A percentile compares a stretch with the other conserved stretches of the same genome.
These are phyloP conservation scores for Drosophila watanabei DNA, from an alignment of 1,140 invertebrate genomes.

Conservation along the genomic window DNA sequence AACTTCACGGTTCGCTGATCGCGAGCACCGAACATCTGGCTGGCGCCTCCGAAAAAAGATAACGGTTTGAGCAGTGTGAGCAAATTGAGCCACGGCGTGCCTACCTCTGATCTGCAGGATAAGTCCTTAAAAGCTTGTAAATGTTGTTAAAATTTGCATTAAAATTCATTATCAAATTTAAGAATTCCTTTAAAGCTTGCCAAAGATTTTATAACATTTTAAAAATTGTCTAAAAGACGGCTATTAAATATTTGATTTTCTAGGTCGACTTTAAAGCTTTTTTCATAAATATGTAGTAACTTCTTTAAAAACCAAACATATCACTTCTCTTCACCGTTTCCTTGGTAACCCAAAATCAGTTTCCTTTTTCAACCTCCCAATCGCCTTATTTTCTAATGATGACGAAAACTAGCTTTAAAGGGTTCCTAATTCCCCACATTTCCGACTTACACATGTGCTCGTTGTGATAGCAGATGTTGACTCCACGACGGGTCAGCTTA, in stretches of 20 bases:
- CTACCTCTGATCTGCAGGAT: background rate
- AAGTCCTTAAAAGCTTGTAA: background rate
- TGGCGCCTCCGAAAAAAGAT: too few species aligned
- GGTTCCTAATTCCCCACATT: background rate
- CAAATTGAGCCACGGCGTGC: too few species aligned
- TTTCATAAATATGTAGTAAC: background rate
- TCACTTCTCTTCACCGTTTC: background rate
- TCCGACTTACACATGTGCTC: conserved; percentile 88
- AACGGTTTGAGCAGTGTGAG: too few species aligned
- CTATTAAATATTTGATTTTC: background rate
- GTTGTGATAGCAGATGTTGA: conserved; percentile 90
- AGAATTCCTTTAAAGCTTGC: too few species aligned
- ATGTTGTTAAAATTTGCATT: background rate
- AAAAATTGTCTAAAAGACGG: background rate
- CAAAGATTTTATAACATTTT: background rate
- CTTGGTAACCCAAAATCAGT: background rate
- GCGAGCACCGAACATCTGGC: too few species aligned
- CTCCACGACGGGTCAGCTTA: conserved; percentile 89
- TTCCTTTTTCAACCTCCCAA: conserved; percentile 7
- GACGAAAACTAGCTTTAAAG: background rate
- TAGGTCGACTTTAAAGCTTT: background rate
- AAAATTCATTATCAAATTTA: background rate
- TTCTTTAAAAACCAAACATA: background rate
- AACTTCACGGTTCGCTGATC: too few species aligned
- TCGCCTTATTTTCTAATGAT: conserved; percentile 4